Conservation (phyloP, 2,113 vertebrate species). For the Ageneiosus marmoratus region DNA sequence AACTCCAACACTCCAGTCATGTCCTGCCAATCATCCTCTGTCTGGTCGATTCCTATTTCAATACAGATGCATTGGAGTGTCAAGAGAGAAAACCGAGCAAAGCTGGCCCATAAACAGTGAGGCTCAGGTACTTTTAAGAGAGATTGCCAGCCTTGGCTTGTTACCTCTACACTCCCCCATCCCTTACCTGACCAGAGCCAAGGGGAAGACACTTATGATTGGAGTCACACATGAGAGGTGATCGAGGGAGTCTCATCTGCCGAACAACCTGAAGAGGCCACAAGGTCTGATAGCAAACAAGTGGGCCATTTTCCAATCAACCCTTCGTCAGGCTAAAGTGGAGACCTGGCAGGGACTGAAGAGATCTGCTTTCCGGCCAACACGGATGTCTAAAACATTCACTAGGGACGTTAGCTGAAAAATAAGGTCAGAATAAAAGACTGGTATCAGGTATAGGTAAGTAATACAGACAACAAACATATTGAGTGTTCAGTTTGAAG, state of each 20-base stretch:
- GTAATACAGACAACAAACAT: background rate
- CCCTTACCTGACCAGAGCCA: background rate
- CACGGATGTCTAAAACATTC: slow-evolving; percentile 9
- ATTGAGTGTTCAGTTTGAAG: background rate
- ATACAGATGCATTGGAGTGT: slow-evolving; percentile 10
- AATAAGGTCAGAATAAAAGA: background rate
- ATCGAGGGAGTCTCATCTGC: slow-evolving; percentile 44
- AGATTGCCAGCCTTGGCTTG: background rate
- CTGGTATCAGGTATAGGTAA: background rate
- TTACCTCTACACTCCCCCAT: background rate
- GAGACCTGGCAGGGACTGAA: slow-evolving; percentile 24
- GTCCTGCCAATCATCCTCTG: slow-evolving; percentile 30
- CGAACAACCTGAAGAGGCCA: slow-evolving; percentile 44
- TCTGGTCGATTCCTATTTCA: slow-evolving; percentile 7
- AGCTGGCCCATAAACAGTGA: background rate
- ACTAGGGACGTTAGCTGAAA: background rate
- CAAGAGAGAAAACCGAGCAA: slow-evolving; percentile 12
- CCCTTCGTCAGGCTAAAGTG: slow-evolving; percentile 39
- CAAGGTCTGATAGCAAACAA: slow-evolving; percentile 35
- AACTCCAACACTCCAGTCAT: no score
- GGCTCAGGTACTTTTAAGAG: slow-evolving; percentile 15
- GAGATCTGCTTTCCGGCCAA: slow-evolving; percentile 38
- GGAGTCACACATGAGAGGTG: slow-evolving; percentile 48
- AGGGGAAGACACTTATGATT: slow-evolving; percentile 47
- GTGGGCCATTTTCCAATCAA: slow-evolving; percentile 55